Conservation (phyloP, 1,140 invertebrate genomes). For the Ostrea edulis region DNA sequence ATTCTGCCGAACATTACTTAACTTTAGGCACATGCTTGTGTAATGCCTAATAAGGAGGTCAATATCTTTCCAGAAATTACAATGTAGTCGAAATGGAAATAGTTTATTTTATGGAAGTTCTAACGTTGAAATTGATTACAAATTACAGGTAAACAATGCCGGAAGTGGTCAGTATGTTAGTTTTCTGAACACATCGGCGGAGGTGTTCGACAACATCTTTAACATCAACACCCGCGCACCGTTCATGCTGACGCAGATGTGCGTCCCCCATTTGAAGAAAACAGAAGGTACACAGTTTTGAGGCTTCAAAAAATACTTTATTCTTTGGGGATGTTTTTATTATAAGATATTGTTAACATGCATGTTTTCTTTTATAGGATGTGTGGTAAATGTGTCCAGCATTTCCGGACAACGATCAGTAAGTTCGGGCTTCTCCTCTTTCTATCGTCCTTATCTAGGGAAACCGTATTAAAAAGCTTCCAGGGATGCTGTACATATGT, state of each 20-base stretch:
- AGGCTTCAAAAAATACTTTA: neutral
- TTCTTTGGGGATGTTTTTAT: too few relatives aligned
- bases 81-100: too few relatives aligned
- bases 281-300: conserved; percentile 56
- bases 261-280: conserved; percentile 59
- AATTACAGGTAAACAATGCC: conserved; percentile 60
- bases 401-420: conserved; percentile 59
- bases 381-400: conserved; percentile 60
- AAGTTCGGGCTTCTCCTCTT: conserved; percentile 5
- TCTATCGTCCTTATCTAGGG: neutral
- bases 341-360: neutral
- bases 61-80: too few relatives aligned
- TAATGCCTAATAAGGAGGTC: too few relatives aligned
- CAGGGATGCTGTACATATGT: too few relatives aligned
- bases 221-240: conserved; percentile 57
- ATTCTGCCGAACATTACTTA: too few relatives aligned
- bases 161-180: conserved; percentile 50
- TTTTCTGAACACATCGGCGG: conserved; percentile 53
- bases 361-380: conserved; percentile 45
- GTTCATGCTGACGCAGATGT: conserved; percentile 58
- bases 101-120: neutral
- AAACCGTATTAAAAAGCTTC: too few relatives aligned
- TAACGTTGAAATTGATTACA: neutral
- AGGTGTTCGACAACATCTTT: conserved; percentile 58
- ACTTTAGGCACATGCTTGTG: too few relatives aligned